Percentiles rank a stretch among this genome's conserved stretches.
phyloP scores from a whole-genome alignment of 2,888 invertebrate genomes.

The Apodemia mormo region DNA sequence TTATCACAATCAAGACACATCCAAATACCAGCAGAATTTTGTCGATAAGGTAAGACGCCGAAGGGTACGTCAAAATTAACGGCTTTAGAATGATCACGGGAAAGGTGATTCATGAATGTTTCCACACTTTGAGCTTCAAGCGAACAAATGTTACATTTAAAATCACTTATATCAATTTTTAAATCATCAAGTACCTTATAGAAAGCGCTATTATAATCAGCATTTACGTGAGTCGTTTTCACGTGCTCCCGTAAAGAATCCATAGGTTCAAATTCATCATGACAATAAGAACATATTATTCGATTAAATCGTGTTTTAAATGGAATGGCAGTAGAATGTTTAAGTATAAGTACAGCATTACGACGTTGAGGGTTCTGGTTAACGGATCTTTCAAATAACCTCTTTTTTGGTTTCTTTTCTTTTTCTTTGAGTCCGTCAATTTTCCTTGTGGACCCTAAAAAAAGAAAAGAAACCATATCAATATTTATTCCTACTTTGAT shows the following conservation, averaged over 20 bases:
- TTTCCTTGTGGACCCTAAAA: conserved; percentile 72
- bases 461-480: conserved; percentile 72
- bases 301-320: conserved; percentile 76
- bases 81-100: conserved; percentile 56
- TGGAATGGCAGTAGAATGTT: conserved; percentile 69
- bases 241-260: conserved; percentile 65
- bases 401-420: conserved; percentile 72
- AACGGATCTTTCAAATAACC: conserved; percentile 74
- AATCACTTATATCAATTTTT: conserved; percentile 68
- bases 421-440: conserved; percentile 61
- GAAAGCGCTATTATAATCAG: conserved; percentile 71
- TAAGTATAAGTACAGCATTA: conserved; percentile 70
- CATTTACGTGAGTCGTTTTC: conserved; percentile 57
- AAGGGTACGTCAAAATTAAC: conserved; percentile 70
- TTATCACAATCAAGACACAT: conserved; percentile 72
- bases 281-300: conserved; percentile 72
- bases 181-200: conserved; percentile 71
- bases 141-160: conserved; percentile 65
- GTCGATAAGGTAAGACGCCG: conserved; percentile 69
- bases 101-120: conserved; percentile 64
- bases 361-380: conserved; percentile 74
- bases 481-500: conserved; percentile 45
- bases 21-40: conserved; percentile 62
- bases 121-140: conserved; percentile 58
- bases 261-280: conserved; percentile 71